Conservation (phyloP, 2,113 vertebrate genomes). For the Bujurquina vittata region DNA sequence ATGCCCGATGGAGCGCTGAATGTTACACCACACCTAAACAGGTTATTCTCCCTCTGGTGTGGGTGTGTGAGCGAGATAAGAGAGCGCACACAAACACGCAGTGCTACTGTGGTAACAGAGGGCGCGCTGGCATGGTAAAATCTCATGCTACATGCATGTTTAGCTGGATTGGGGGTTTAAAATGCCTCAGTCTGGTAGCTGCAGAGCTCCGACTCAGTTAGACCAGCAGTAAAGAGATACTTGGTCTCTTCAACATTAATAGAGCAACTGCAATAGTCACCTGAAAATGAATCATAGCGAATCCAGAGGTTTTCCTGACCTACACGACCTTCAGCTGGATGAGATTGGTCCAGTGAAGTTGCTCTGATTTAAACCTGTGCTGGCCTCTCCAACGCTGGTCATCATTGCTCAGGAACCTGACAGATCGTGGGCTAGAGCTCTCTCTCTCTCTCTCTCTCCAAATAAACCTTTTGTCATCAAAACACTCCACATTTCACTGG, state of each 20-base stretch:
- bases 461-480: too few relatives aligned
- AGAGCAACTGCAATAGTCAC: not conserved
- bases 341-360: too few relatives aligned
- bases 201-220: not conserved
- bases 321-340: not conserved
- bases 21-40: conserved; percentile 55
- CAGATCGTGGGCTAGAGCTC: not conserved
- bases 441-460: not conserved
- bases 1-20: not conserved
- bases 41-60: conserved; percentile 51
- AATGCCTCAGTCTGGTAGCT: not conserved
- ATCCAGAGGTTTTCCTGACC: not conserved
- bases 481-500: too few relatives aligned
- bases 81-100: not conserved
- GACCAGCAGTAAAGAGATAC: not conserved
- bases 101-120: conserved; percentile 4
- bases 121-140: not conserved
- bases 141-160: conserved; percentile 13
- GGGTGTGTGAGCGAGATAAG: not conserved
- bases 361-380: not conserved
- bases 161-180: conserved; percentile 10
- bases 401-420: not conserved
- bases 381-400: not conserved
- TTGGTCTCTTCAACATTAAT: not conserved
- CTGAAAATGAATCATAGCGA: not conserved